Conservation (phyloP, 1,140 invertebrate species). For the Alviniconcha marisindica region DNA sequence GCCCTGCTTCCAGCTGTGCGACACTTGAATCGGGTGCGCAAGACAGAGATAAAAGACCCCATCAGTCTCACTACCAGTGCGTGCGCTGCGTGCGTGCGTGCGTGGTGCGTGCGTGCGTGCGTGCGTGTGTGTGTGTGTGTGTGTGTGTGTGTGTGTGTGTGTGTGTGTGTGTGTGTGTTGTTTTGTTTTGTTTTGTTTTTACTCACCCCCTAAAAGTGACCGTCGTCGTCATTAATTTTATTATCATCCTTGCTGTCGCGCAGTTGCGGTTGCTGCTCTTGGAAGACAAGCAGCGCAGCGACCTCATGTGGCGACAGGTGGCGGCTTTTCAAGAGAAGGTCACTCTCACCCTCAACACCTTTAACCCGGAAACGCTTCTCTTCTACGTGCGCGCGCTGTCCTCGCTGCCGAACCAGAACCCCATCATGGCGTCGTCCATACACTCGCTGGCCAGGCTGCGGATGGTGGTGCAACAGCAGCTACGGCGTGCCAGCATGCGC, state of each 20-base stretch:
- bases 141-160: no score
- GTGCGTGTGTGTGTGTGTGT: no score
- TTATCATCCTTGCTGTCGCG: background rate
- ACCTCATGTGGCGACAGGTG: slow-evolving; percentile 64
- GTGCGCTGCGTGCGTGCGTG: no score
- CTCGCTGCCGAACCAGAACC: slow-evolving; percentile 37
- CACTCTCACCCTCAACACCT: slow-evolving; percentile 58
- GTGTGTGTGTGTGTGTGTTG: no score
- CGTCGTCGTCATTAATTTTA: background rate
- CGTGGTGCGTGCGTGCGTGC: no score
- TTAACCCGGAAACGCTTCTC: slow-evolving; percentile 56
- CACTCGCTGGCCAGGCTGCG: slow-evolving; percentile 58
- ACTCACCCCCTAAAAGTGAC: background rate
- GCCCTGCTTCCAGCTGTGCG: no score
- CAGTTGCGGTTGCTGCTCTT: slow-evolving; percentile 62
- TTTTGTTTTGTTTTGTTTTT: background rate
- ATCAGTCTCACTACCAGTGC: no score
- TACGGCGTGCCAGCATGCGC: slow-evolving; percentile 47
- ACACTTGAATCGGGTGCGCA: no score
- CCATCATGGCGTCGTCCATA: slow-evolving; percentile 38
- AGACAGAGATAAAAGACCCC: no score
- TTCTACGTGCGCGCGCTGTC: slow-evolving; percentile 23
- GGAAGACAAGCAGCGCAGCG: slow-evolving; percentile 62
- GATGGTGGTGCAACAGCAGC: slow-evolving; percentile 54
- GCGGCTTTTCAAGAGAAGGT: slow-evolving; percentile 68